Percentiles rank a stretch among this genome's conserved stretches.
Evolutionary conservation across 2,113 vertebrate species (phyloP).

Genomic region (Colossoma macropomum): DNA sequence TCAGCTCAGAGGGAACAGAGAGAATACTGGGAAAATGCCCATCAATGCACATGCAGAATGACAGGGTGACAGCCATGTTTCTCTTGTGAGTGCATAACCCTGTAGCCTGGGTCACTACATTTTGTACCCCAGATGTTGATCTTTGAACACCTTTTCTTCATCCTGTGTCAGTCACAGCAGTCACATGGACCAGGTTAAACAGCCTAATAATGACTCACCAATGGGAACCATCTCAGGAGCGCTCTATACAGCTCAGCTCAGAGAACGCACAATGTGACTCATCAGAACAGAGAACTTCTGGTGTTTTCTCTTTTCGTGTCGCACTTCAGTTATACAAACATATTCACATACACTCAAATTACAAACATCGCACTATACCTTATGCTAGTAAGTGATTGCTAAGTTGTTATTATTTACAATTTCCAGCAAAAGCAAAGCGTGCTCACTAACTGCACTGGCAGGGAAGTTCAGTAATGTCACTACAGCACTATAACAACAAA

Average conservation of each 20-base stretch:
- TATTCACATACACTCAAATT: no score
- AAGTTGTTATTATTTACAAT: no score
- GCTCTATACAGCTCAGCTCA: not conserved
- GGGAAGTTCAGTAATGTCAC: conserved; percentile 25
- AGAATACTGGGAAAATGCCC: conserved; percentile 23
- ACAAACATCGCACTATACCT: no score
- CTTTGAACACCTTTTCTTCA: not conserved
- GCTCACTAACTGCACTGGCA: not conserved
- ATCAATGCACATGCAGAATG: not conserved
- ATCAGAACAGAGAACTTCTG: not conserved
- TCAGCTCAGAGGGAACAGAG: conserved; percentile 9
- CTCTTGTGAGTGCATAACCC: not conserved
- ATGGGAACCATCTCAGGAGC: not conserved
- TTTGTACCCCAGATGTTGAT: not conserved
- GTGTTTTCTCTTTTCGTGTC: not conserved
- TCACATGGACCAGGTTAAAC: not conserved
- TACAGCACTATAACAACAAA: no score
- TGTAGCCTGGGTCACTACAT: not conserved
- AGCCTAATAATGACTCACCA: not conserved
- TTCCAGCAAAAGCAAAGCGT: not conserved
- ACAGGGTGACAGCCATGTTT: conserved; percentile 22
- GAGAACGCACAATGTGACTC: conserved; percentile 3
- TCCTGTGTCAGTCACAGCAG: conserved; percentile 4
- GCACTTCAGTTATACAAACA: no score
- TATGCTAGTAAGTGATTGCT: no score